phyloP scores from a whole-genome alignment of 2,113 vertebrate species.

The Camelus bactrianus region DNA sequence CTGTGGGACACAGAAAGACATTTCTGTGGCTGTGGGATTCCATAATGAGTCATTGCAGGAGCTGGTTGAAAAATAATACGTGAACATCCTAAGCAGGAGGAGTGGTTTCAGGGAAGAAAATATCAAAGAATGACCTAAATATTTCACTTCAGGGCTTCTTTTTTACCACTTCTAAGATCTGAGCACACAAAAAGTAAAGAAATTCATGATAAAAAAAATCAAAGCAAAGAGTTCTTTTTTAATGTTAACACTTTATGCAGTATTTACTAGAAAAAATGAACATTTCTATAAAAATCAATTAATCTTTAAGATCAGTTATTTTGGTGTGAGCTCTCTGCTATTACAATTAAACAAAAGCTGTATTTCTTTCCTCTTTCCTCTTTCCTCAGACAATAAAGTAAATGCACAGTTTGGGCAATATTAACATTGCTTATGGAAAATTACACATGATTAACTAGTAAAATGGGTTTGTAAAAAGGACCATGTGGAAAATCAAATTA shows the following conservation, averaged over 20 bases:
- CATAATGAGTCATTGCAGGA: background rate
- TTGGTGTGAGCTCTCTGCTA: background rate
- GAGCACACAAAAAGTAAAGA: constrained; percentile 33
- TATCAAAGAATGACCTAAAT: background rate
- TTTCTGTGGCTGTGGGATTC: background rate
- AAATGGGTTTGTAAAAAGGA: background rate
- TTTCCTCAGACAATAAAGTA: background rate
- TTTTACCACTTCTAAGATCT: constrained; percentile 15
- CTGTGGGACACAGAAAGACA: background rate
- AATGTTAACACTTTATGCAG: background rate
- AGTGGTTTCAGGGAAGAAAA: background rate
- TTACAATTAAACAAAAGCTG: background rate
- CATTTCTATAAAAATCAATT: background rate
- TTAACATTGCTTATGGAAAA: background rate
- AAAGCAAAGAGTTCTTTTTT: background rate
- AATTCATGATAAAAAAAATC: background rate
- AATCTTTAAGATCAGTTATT: background rate
- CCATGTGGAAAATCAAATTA: background rate
- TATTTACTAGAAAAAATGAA: background rate
- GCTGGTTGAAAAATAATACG: background rate
- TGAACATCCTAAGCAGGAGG: background rate
- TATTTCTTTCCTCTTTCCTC: background rate
- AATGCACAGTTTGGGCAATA: background rate
- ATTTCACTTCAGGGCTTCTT: background rate
- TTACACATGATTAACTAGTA: background rate